Evolutionary conservation across 1,140 invertebrate genomes (phyloP), one percentile per base, ranked within the genome.

Genomic region (Nasonia longicornis): DNA sequence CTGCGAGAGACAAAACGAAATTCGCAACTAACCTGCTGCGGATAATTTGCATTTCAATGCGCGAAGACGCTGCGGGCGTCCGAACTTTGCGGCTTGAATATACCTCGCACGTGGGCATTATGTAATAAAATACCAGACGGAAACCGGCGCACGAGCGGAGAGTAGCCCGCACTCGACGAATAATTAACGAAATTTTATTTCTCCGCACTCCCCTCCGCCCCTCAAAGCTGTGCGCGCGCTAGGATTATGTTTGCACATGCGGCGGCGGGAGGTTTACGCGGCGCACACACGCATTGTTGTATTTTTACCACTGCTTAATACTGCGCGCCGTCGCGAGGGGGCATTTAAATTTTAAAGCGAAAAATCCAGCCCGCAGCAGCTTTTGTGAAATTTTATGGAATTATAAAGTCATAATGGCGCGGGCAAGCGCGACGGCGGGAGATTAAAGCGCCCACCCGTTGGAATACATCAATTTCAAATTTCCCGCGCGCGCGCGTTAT

Each of bases 321-420:
- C 52, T 16, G 14, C 20, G 52, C 3, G 31, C 31, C 4, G 31
- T 3, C 16, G 52, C 1, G 52, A 26, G 4, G 52, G 16, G 4
- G 2, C 52, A 58, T 58, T 58, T 58, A 58, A 58, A 58, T 58
- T 58, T 58, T 58, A 58, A 58, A 58, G 52, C 52, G 52, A 58
- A 58, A 58, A 58, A 58, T 58, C 52, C 52, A 14, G 1, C 52
- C 4, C 7, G 4, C 3, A 7, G 52, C 20, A 58, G 52, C 20
- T 58, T 58, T 58, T 58, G 52, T 58, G 52, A 58, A 58, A 58
- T n/a, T 58, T 58, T 58, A 58, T 58, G 52, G 52, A n/a, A 58
- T 58, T 58, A 58, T 58, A 58, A 58, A 58, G 52, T 58, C 52
- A 58, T 58, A 58, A 58, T 58, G 6, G 52, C 52, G 6, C 52